phyloP scores from a whole-genome alignment of 2,113 vertebrate species.

The Ranitomeya imitator region DNA sequence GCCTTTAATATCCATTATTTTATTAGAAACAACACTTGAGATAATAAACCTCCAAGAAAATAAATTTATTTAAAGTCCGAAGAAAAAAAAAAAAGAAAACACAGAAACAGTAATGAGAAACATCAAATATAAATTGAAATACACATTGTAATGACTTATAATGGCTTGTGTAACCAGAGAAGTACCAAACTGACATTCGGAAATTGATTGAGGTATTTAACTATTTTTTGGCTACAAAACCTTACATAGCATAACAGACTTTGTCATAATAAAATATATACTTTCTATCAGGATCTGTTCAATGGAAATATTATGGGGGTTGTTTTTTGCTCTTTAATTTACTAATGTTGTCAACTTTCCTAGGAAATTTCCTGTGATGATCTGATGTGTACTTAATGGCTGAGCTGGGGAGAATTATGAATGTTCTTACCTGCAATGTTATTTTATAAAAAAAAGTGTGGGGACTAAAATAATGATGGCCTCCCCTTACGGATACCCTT shows the following conservation, averaged over 20 bases:
- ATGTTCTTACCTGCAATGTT: background rate
- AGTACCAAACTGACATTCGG: slow-evolving; percentile 84
- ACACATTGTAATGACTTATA: slow-evolving; percentile 72
- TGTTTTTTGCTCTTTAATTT: background rate
- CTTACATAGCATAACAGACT: slow-evolving; percentile 70
- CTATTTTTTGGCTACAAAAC: slow-evolving; percentile 80
- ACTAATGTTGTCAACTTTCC: background rate
- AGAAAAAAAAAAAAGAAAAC: slow-evolving; percentile 73
- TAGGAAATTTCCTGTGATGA: background rate
- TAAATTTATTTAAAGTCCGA: slow-evolving; percentile 82
- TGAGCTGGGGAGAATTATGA: background rate
- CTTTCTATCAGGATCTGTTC: slow-evolving; percentile 46
- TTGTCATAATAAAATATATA: slow-evolving; percentile 71
- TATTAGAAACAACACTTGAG: slow-evolving; percentile 18
- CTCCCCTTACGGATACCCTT: background rate
- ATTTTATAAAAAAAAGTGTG: background rate
- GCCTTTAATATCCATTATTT: background rate
- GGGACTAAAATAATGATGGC: background rate
- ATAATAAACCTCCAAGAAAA: slow-evolving; percentile 72
- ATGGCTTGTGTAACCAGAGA: slow-evolving; percentile 78
- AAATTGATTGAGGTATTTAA: slow-evolving; percentile 84
- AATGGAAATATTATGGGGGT: slow-evolving; percentile 2
- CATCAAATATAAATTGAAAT: slow-evolving; percentile 80
- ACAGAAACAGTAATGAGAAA: slow-evolving; percentile 70
- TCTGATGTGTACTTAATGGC: background rate